Base-by-base conservation (phyloP, 2,113 vertebrate species). In the Erythrolamprus reginae region DNA sequence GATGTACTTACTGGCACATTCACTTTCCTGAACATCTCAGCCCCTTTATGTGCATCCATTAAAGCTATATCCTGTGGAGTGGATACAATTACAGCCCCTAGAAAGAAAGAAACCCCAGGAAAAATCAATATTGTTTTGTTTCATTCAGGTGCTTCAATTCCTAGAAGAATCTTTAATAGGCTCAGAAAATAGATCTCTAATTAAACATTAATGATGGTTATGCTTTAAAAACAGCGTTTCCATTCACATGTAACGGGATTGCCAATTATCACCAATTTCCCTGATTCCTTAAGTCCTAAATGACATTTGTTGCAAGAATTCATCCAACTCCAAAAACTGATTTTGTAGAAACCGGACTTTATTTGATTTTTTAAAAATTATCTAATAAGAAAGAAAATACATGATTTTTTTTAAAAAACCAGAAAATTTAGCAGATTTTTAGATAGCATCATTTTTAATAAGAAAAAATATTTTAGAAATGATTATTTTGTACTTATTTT, bases 1-100 rank as follows among this genome's bases (percentile, higher is more conserved):
- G 83, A 82, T 58, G 91, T 94, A 86, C 98, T 98, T 97, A 99
- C 99, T 93, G 98, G 99, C 53, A 99, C 98, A 0, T 98, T 96
- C 85, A 99, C 98, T 96, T 99, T 99, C 61, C 96, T 97, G 96
- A 99, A 99, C 99, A 99, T 99, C 97, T 99, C 98, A 0, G 98
- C 98, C 93, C 98, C 98, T 97, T 98, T 98, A 88, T 48, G 97
- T 24, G 99, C 99, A 92, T 99, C 99, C 94, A 99, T 83, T 94
- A 99, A 93, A 51, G 99, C 99, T 23, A 99, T 97, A 0, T 99
- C 99, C 95, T 99, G 99, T 0, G 99, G 99, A 0, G 99, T 99
- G 1, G 99, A 99, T 92, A 99, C 96, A 2, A 99, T 99, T 86
- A 99, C 98, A 17, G 98, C 98, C 47, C 99, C 99, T 99, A 82